Evolutionary conservation across 1,140 invertebrate genomes (phyloP).

Genomic region (Gryllus bimaculatus): DNA sequence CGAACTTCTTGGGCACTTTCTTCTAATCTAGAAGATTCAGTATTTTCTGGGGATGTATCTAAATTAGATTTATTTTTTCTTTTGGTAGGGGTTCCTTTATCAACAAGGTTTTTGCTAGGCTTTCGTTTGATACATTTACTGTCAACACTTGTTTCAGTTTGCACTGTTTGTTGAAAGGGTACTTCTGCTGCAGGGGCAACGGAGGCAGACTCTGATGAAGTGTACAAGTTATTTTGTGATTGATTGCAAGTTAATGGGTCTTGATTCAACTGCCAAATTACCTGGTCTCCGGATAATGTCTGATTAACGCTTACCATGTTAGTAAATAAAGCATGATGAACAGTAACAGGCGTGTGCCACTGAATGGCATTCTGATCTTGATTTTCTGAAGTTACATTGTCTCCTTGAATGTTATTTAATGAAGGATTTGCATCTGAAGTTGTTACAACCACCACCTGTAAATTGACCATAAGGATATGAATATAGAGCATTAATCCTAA

Average conservation of each 20-base stretch:
- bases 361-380: slow-evolving; percentile 31
- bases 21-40: slow-evolving; percentile 41
- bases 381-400: background rate
- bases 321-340: slow-evolving; percentile 31
- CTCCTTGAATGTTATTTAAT: background rate
- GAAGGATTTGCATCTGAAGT: background rate
- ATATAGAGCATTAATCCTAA: too few relatives aligned
- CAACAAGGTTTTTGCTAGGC: background rate
- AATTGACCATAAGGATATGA: background rate
- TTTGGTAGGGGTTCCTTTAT: background rate
- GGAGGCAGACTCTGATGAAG: background rate
- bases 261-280: slow-evolving; percentile 41
- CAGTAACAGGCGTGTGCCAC: slow-evolving; percentile 46
- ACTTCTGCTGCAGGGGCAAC: background rate
- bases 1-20: slow-evolving; percentile 51
- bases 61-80: background rate
- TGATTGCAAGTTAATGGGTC: background rate
- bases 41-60: background rate
- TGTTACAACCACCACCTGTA: slow-evolving; percentile 16
- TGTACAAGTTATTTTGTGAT: background rate
- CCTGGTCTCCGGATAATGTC: slow-evolving; percentile 30
- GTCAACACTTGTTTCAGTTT: background rate
- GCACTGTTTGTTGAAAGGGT: background rate
- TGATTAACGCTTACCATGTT: slow-evolving; percentile 30
- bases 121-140: background rate